Conservation (phyloP, 2,797 vertebrate genomes). For the Eulemur albifrons region DNA sequence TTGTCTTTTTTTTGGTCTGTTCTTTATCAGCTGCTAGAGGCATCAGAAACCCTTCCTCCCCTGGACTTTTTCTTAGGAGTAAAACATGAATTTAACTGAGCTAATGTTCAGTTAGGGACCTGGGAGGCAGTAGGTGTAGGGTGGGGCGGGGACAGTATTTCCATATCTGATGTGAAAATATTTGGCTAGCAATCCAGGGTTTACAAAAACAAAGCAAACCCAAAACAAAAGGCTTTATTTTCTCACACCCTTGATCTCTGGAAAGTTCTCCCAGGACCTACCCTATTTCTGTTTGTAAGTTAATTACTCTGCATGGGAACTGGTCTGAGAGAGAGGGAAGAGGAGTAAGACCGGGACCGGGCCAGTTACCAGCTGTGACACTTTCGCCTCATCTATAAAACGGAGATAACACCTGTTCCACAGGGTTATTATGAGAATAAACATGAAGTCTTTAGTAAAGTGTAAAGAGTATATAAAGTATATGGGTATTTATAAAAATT, state of each 20-base stretch:
- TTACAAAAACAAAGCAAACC: slow-evolving; percentile 16
- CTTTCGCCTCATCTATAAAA: neutral
- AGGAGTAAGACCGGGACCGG: neutral
- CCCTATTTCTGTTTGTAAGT: slow-evolving; percentile 37
- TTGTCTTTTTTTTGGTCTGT: neutral
- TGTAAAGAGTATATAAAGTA: neutral
- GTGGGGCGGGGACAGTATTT: neutral
- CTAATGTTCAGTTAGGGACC: neutral
- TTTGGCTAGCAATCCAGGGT: neutral
- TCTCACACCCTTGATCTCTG: slow-evolving; percentile 22
- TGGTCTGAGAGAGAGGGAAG: neutral
- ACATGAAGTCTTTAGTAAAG: neutral
- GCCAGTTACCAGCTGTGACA: neutral
- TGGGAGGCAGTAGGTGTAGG: neutral
- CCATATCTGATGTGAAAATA: slow-evolving; percentile 7
- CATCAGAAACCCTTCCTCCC: neutral
- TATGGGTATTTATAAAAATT: neutral
- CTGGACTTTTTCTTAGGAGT: neutral
- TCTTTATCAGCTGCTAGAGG: neutral
- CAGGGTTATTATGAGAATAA: neutral
- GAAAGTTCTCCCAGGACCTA: slow-evolving; percentile 41
- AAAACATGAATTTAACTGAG: neutral
- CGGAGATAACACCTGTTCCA: neutral
- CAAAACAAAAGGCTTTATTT: slow-evolving; percentile 22
- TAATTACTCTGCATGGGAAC: neutral